Conservation (phyloP, 2,888 invertebrate genomes). For the Orthosia incerta region DNA sequence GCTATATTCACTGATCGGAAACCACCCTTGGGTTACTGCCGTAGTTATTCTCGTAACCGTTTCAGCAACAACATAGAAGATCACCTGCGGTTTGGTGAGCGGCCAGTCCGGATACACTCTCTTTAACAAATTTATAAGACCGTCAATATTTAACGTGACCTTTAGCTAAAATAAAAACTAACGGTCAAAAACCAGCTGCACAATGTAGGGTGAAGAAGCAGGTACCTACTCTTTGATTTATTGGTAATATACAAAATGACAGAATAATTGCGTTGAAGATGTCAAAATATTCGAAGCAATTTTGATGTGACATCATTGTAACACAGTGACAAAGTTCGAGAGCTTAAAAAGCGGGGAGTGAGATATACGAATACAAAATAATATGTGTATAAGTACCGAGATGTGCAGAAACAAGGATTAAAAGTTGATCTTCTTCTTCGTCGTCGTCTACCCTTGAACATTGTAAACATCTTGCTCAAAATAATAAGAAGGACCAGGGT, state of each 20-base stretch:
- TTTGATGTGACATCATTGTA: not conserved
- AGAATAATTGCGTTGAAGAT: not conserved
- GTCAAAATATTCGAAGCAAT: not conserved
- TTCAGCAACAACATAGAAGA: not conserved
- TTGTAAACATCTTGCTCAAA: slow-evolving; percentile 6
- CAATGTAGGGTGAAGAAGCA: not conserved
- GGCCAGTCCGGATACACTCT: not conserved
- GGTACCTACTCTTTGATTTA: no score
- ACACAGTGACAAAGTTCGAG: not conserved
- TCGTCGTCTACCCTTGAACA: not conserved
- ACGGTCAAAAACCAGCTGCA: not conserved
- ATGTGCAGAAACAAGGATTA: not conserved
- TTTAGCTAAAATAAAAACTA: not conserved
- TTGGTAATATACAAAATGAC: no score
- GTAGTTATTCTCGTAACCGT: not conserved
- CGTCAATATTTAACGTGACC: not conserved
- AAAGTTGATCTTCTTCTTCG: not conserved
- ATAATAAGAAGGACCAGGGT: slow-evolving; percentile 19
- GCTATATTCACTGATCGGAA: not conserved
- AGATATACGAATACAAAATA: not conserved
- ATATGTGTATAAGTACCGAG: slow-evolving; percentile 2
- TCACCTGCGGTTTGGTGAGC: not conserved
- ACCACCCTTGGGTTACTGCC: no score
- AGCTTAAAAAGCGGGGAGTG: not conserved
- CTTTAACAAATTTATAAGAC: slow-evolving; percentile 11